These are phyloP conservation scores for Megaustenia siamemsis DNA, from an alignment of 2,888 invertebrate species.

Conservation along the genomic window DNA sequence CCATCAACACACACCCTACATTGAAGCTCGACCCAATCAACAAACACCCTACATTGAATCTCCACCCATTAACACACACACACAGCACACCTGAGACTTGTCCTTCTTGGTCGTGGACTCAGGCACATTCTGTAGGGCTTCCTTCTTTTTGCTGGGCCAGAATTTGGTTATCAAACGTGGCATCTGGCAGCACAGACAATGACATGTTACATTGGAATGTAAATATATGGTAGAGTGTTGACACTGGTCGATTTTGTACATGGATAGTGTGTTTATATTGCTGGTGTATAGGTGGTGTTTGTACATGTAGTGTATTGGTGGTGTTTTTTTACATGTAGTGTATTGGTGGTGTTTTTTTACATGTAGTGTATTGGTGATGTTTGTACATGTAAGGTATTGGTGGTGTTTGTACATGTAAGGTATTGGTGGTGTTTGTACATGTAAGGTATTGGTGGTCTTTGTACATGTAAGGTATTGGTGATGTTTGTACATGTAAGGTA, in stretches of 20 bases:
- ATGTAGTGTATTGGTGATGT: neutral
- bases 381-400: neutral
- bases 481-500: no score
- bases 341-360: neutral
- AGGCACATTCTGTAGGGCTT: conserved; percentile 30
- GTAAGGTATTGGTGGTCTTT: no score
- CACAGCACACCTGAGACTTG: conserved; percentile 43
- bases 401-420: neutral
- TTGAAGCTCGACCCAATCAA: no score
- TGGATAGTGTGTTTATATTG: neutral
- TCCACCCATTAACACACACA: no score
- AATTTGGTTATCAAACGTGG: conserved; percentile 43
- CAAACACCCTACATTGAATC: no score
- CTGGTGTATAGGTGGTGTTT: neutral
- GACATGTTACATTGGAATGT: neutral
- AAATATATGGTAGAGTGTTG: no score
- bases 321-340: neutral
- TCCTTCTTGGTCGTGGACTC: conserved; percentile 42
- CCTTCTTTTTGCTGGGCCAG: conserved; percentile 21
- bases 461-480: no score
- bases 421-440: no score
- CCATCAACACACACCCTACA: no score
- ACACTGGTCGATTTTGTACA: neutral
- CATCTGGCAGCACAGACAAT: conserved; percentile 23
- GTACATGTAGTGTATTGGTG: neutral